Percentiles rank a stretch among this genome's conserved stretches.
Evolutionary conservation across 1,140 invertebrate species (phyloP).

Genomic region (Drosophila quadrilineata): DNA sequence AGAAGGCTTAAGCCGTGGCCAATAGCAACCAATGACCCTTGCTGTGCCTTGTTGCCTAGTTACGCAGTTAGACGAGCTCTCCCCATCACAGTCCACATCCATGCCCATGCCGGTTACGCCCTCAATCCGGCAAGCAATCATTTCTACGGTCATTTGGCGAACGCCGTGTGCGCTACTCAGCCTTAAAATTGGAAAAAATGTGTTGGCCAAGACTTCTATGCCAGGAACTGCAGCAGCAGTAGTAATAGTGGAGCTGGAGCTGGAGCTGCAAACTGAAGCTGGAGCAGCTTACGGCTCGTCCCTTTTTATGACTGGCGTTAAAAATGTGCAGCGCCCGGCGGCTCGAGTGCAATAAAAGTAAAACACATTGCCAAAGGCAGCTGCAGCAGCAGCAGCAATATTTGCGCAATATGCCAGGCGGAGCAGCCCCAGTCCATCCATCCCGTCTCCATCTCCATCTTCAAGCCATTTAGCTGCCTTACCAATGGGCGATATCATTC

Average conservation of each 20-base stretch:
- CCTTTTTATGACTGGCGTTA: constrained; percentile 73
- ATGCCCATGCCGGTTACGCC: constrained; percentile 8
- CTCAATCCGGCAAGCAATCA: constrained; percentile 59
- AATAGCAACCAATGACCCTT: constrained; percentile 56
- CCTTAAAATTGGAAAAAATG: constrained; percentile 78
- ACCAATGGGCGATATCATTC: no score
- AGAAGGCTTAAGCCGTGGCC: constrained; percentile 6
- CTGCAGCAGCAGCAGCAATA: constrained; percentile 76
- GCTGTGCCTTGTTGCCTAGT: constrained; percentile 55
- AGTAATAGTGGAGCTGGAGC: not conserved
- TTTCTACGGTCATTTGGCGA: constrained; percentile 77
- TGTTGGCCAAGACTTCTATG: constrained; percentile 36
- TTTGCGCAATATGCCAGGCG: constrained; percentile 69
- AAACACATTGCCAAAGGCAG: constrained; percentile 78
- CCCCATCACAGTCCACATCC: not conserved
- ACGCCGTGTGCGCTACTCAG: constrained; percentile 71
- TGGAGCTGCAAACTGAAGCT: not conserved
- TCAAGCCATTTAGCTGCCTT: no score
- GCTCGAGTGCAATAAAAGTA: constrained; percentile 78
- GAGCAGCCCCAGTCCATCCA: constrained; percentile 20
- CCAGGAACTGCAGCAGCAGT: not conserved
- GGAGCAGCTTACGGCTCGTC: constrained; percentile 51
- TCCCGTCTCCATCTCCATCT: no score
- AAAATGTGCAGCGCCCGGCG: constrained; percentile 73
- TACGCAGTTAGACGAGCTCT: constrained; percentile 43